Conservation (phyloP, 2,888 invertebrate genomes). For the Drosophila neutralis region DNA sequence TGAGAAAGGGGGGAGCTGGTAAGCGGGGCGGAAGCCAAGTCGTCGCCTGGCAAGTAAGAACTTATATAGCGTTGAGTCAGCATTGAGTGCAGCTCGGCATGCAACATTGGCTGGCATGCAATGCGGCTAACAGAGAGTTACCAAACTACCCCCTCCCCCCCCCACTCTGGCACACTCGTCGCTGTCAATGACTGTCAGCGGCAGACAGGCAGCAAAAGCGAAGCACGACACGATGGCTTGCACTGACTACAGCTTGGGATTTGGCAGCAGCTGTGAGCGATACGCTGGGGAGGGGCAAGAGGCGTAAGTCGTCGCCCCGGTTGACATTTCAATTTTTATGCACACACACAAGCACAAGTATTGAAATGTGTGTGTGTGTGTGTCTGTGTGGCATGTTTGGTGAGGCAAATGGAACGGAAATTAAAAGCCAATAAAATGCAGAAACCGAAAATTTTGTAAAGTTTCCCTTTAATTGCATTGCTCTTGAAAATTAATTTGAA, state of each 20-base stretch:
- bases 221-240: slow-evolving; percentile 49
- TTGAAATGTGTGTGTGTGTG: slow-evolving; percentile 29
- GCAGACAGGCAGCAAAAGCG: slow-evolving; percentile 68
- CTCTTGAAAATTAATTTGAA: slow-evolving; percentile 52
- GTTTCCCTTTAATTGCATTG: slow-evolving; percentile 44
- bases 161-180: neutral
- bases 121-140: slow-evolving; percentile 35
- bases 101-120: slow-evolving; percentile 71
- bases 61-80: slow-evolving; percentile 70
- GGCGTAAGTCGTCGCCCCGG: neutral
- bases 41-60: slow-evolving; percentile 64
- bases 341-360: slow-evolving; percentile 45
- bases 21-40: neutral
- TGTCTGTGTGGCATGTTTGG: slow-evolving; percentile 40
- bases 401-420: slow-evolving; percentile 61
- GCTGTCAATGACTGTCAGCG: slow-evolving; percentile 77
- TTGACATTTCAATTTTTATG: slow-evolving; percentile 72
- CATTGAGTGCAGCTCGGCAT: slow-evolving; percentile 72
- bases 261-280: neutral
- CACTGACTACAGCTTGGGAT: slow-evolving; percentile 35
- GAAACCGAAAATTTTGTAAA: slow-evolving; percentile 1
- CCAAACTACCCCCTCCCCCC: neutral
- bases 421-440: slow-evolving; percentile 71
- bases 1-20: neutral
- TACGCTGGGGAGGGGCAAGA: neutral